phyloP scores from a whole-genome alignment of 2,797 vertebrate species.

The Rhinophrynus dorsalis region DNA sequence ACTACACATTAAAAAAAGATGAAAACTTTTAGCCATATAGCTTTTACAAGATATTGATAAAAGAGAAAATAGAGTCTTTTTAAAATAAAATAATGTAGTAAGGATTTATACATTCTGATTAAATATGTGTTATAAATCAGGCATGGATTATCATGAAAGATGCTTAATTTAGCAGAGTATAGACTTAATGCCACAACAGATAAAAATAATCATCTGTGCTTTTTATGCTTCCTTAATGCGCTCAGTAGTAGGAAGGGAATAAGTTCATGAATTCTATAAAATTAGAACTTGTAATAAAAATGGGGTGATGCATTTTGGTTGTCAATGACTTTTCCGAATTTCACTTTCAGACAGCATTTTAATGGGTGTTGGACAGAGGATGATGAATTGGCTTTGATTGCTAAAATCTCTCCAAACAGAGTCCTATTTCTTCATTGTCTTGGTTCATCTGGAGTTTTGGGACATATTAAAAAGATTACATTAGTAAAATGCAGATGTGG shows the following conservation, averaged over 20 bases:
- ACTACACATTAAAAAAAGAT: no score
- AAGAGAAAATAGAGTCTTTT: no score
- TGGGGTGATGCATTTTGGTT: conserved; percentile 34
- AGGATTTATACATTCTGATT: no score
- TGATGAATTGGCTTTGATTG: conserved; percentile 44
- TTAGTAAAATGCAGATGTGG: conserved; percentile 40
- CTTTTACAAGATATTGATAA: no score
- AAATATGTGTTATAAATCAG: conserved; percentile 20
- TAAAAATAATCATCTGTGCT: conserved; percentile 26
- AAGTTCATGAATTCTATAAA: conserved; percentile 46
- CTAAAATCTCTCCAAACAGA: conserved; percentile 37
- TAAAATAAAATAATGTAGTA: no score
- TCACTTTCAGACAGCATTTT: conserved; percentile 24
- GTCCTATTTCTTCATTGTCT: conserved; percentile 31
- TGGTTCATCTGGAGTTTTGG: conserved; percentile 33
- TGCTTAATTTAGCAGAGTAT: conserved; percentile 27
- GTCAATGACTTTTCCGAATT: conserved; percentile 27
- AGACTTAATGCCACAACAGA: conserved; percentile 21
- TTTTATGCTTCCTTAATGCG: conserved; percentile 42
- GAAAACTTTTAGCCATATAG: no score
- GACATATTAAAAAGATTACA: conserved; percentile 34
- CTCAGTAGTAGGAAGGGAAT: conserved; percentile 33
- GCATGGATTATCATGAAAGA: conserved; percentile 17
- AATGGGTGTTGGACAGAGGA: conserved; percentile 40
- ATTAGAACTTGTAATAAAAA: conserved; percentile 34